Base-by-base conservation (phyloP, 2,888 invertebrate genomes). In the Campopleginae sp. region DNA sequence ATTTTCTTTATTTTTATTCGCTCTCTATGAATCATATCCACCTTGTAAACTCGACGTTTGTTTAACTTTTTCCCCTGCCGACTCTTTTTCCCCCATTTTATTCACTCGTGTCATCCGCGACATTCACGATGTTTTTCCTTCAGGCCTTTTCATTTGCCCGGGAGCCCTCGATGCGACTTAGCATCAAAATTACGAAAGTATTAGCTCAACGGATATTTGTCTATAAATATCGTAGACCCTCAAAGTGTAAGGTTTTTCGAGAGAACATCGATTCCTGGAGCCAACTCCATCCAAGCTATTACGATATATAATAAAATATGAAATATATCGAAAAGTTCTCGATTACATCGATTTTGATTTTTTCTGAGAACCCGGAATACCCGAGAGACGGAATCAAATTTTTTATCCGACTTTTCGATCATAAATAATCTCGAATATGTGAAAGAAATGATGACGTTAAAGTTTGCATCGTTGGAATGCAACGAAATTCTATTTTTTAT, bases 11-110 rank as follows among this genome's bases (percentile, higher is more conserved):
- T 54, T 72, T 14, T 54, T 31, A 70, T 78, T 68, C n/a, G 14
- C n/a, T 61, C 58, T 48, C 58, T 61, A 61, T 63, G 74, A 78
- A 79, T 83, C 78, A 71, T 77, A 71, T 66, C 65, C 82, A 63
- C 23, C 66, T 70, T 77, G 65, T 66, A 66, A 77, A 82, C 71
- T 42, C 66, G 54, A 33, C 23, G 63, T 19, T 14, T 33, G 61
- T n/a, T 71, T 58, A 33, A 14, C 42, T 74, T 1, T 78, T 78
- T 78, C 23, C 12, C 31, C n/a, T n/a, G n/a, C n/a, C 5, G 5
- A 4, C 27, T n/a, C 14, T 75, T 76, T 76, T 63, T 48, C 14
- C 48, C 14, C 44, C 46, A 23, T 33, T 65, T 31, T n/a, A 27
- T 70, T 66, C 46, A 14, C 38, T 19, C 5, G 31, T 17, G 42